A percentile compares a stretch with the other conserved stretches of the same genome.
These are phyloP conservation scores for Dynastes tityus DNA, from an alignment of 2,888 invertebrate genomes.

Conservation along the genomic window DNA sequence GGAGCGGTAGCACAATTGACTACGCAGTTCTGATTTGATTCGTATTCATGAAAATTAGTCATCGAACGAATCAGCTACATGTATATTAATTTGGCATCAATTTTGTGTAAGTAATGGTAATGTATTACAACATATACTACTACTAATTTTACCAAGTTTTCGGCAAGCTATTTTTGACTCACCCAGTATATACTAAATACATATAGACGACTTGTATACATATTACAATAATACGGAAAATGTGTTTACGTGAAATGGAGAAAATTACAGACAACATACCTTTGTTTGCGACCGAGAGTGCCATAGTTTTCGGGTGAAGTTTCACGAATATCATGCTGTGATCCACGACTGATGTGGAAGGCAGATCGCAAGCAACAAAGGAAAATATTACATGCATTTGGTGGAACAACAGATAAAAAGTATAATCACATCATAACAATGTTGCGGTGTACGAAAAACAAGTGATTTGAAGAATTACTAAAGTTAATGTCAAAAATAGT, in stretches of 20 bases:
- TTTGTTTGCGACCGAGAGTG: conserved; percentile 80
- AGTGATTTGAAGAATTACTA: conserved; percentile 4
- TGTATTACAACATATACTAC: too few species aligned
- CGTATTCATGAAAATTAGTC: too few species aligned
- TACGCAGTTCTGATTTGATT: too few species aligned
- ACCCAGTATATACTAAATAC: not conserved
- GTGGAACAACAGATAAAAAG: conserved; percentile 52
- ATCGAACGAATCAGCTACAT: too few species aligned
- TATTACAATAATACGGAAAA: conserved; percentile 1
- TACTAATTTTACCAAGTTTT: too few species aligned
- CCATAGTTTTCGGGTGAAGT: conserved; percentile 83
- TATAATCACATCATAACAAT: conserved; percentile 45
- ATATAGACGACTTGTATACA: not conserved
- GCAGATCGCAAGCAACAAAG: conserved; percentile 58
- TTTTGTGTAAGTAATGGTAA: too few species aligned
- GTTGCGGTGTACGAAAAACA: conserved; percentile 11
- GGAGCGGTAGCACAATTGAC: too few species aligned
- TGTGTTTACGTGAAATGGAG: conserved; percentile 13
- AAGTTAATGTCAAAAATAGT: not conserved
- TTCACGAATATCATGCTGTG: conserved; percentile 83
- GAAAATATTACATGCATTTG: conserved; percentile 59
- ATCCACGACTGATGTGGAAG: conserved; percentile 76
- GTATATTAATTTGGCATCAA: too few species aligned
- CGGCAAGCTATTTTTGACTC: too few species aligned
- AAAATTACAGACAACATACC: conserved; percentile 74